Base-by-base conservation (phyloP, 2,888 invertebrate genomes). In the Lymantria dispar region DNA sequence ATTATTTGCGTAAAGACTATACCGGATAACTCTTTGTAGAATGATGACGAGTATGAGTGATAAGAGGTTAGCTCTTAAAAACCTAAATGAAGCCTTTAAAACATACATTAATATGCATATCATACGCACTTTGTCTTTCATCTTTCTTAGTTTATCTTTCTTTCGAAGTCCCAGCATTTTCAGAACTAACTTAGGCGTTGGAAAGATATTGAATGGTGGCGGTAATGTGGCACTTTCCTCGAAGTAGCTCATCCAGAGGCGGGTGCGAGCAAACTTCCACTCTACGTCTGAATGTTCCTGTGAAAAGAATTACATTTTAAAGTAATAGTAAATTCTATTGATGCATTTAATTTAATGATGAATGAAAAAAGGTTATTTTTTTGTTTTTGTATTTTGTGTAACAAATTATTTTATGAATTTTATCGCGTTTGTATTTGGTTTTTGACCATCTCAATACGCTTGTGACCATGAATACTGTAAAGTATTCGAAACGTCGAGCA, bases 261-360 rank as follows among this genome's bases (percentile, higher is more conserved):
- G 96, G 0, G 98, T 97, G 43, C 98, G 93, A 0, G 98, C 98
- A 80, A 98, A 98, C 85, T 98, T 98, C 98, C 98, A 98, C 85
- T 98, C 98, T 0, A 95, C 95, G 72, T 98, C 98, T 0, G 98
- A 96, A 76, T 97, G 97, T 92, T 97, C 95, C 98, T 98, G 51
- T n/a, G 47, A 30, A 29, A 30, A 13, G 9, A 14, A 37, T 33
- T 8, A 10, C 8, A 33, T 33, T 33, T 8, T 33, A 33, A 33
- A 10, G 33, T 33, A 33, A 33, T 33, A 10, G 33, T 8, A 10
- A 10, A 2, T 1, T 33, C 33, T 3, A 33, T 10, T 33, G 33
- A 8, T 7, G 33, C 1, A 33, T 30, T 30, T 30, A 30, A 5
- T 30, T 30, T n/a, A n/a, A n/a, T n/a, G n/a, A n/a, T n/a, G n/a